Conservation (phyloP, 2,113 vertebrate genomes). For the Cyanoderma ruficeps region DNA sequence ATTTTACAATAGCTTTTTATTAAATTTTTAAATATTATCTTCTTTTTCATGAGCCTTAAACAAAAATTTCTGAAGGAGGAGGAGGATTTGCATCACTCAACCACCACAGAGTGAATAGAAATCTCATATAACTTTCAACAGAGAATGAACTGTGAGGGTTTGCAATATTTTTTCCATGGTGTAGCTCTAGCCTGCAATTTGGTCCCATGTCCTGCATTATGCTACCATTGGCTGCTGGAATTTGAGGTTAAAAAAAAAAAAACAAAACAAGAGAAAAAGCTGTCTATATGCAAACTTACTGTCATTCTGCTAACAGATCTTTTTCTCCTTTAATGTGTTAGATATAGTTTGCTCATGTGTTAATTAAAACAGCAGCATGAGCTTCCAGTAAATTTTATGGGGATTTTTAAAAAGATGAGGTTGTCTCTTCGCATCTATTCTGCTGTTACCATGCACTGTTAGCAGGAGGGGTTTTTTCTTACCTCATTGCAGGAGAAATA, state of each 20-base stretch:
- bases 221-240: background rate
- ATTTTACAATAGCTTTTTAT: background rate
- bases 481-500: background rate
- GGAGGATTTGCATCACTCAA: background rate
- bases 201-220: background rate
- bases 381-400: background rate
- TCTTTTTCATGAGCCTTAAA: background rate
- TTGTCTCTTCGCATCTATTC: background rate
- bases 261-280: background rate
- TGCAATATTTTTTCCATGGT: background rate
- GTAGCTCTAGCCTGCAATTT: background rate
- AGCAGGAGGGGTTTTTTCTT: background rate
- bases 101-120: background rate
- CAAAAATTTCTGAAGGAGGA: background rate
- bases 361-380: constrained; percentile 35
- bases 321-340: constrained; percentile 12
- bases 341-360: background rate
- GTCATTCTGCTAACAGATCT: background rate
- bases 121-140: background rate
- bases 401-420: background rate
- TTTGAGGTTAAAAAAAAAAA: background rate
- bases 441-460: background rate
- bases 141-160: background rate
- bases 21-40: background rate
- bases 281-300: background rate